Percentiles rank a stretch among this genome's conserved stretches.
phyloP scores from a whole-genome alignment of 2,113 vertebrate species.

The Sebastes fasciatus region DNA sequence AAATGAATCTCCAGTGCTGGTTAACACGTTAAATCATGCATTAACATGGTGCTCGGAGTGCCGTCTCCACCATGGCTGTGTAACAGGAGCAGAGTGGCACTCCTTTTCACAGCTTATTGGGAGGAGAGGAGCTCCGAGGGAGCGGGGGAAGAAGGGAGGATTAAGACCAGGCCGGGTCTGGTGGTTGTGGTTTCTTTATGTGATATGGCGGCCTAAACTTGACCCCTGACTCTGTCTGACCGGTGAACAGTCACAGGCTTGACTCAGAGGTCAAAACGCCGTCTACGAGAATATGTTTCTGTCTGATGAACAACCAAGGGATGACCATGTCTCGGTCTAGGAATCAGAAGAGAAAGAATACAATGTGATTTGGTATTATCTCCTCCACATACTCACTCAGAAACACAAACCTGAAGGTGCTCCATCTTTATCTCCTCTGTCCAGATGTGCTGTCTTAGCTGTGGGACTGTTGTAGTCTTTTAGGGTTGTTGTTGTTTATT shows the following conservation, averaged over 20 bases:
- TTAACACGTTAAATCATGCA: slow-evolving; percentile 75
- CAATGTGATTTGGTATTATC: slow-evolving; percentile 47
- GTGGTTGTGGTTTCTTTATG: slow-evolving; percentile 40
- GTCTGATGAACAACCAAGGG: slow-evolving; percentile 44
- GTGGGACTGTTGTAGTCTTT: neutral
- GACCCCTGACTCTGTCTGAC: slow-evolving; percentile 50
- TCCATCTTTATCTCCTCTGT: slow-evolving; percentile 26
- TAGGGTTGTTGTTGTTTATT: slow-evolving; percentile 9
- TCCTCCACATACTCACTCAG: neutral
- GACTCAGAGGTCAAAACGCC: slow-evolving; percentile 48
- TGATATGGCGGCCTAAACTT: slow-evolving; percentile 52
- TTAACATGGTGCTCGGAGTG: slow-evolving; percentile 61
- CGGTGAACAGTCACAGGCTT: slow-evolving; percentile 24
- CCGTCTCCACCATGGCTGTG: slow-evolving; percentile 60
- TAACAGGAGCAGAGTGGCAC: slow-evolving; percentile 78
- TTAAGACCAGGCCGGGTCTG: slow-evolving; percentile 48
- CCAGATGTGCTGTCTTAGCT: slow-evolving; percentile 14
- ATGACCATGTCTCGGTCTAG: slow-evolving; percentile 15
- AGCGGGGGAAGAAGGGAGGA: slow-evolving; percentile 23
- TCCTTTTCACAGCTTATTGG: slow-evolving; percentile 58
- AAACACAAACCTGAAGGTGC: slow-evolving; percentile 31
- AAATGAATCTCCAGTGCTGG: slow-evolving; percentile 54
- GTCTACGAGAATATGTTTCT: slow-evolving; percentile 50
- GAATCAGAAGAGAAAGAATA: slow-evolving; percentile 20
- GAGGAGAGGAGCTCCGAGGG: slow-evolving; percentile 48